Evolutionary conservation across 1,140 invertebrate species (phyloP), one percentile per base, ranked within the genome.

Genomic region (Proctacanthus coquilletti): DNA sequence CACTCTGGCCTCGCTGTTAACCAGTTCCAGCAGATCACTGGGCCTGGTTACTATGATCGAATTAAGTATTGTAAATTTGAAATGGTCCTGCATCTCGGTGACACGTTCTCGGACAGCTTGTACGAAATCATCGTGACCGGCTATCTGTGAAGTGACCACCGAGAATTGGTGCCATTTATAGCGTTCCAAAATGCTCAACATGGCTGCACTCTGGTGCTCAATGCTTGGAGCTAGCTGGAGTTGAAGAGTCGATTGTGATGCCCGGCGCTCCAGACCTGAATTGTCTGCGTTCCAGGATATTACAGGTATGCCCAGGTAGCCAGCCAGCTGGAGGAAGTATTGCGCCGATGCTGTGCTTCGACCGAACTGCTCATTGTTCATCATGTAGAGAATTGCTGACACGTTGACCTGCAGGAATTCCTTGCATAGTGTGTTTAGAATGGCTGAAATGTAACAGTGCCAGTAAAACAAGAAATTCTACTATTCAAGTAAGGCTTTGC

Each of bases 131-230:
- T 88, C 84, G 60, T 94, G 85, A 0, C 91, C 91, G 13, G 87
- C 87, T 32, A 93, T 89, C 52, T 85, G 78, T 31, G 82, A 86
- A n/a, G 84, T 86, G 18, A 95, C 84, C 36, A 95, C 80, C 42
- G 85, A 85, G 61, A 95, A 94, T 49, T 89, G 82, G 56, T 92
- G 86, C 92, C 92, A 96, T 55, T 93, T 91, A 65, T 97, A 97
- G 34, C 88, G 69, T 59, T 85, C 79, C 48, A 95, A 64, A 47
- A 96, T 88, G 56, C 81, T 87, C 41, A 95, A 59, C 85, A 94
- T 93, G 11, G 88, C 89, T 2, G 84, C 80, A 17, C 83, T 85
- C 60, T 94, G 89, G 56, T 95, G 91, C 61, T 88, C 84, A 36
- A 95, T 72, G 21, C 88, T 89, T 9, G 91, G 91, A 5, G 91